Base-by-base conservation (phyloP, 2,797 vertebrate genomes). In the Gephyroberyx darwinii region DNA sequence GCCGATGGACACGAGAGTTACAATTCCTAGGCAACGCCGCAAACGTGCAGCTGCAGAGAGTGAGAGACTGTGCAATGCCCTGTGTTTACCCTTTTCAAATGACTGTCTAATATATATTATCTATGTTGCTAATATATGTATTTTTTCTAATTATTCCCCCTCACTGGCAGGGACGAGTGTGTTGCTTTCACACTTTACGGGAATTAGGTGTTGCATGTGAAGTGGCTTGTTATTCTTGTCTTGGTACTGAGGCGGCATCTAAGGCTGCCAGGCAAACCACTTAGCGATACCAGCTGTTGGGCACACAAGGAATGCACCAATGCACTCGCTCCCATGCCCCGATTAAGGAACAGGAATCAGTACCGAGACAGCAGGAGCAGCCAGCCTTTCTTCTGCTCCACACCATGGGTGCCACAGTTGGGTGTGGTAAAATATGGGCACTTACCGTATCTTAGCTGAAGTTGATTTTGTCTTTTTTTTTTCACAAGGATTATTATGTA, bases 211-310 rank as follows among this genome's bases (percentile, higher is more conserved):
- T 73, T 7, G 13, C 12, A 19, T 77, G 50, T 71, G 74, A 72
- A 79, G 74, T 17, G 30, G 47, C 80, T 89, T 58, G 70, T 88
- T 90, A 89, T 85, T 82, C 69, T 59, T n/a, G 81, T 65, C 79
- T 86, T 73, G 78, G 85, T 85, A 82, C 75, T 19, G 77, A 78
- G 56, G 83, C 59, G 58, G 82, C 74, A 80, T 74, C 51, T 58
- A 50, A 82, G 74, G 67, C 71, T 82, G 81, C 69, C 74, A 59
- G 61, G 72, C 77, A 60, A 74, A 65, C 72, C 69, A 73, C 58
- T 83, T 77, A 69, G 43, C 59, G 53, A 65, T 74, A 80, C 55
- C 71, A 83, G 80, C 84, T 87, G 82, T 78, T 84, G 80, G 66
- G 80, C 65, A 69, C 59, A 57, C 43, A 9, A 79, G 61, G 82